Percentiles rank a stretch among this genome's conserved stretches.
phyloP scores from a whole-genome alignment of 1,140 invertebrate species.

The Drosophila nasuta region DNA sequence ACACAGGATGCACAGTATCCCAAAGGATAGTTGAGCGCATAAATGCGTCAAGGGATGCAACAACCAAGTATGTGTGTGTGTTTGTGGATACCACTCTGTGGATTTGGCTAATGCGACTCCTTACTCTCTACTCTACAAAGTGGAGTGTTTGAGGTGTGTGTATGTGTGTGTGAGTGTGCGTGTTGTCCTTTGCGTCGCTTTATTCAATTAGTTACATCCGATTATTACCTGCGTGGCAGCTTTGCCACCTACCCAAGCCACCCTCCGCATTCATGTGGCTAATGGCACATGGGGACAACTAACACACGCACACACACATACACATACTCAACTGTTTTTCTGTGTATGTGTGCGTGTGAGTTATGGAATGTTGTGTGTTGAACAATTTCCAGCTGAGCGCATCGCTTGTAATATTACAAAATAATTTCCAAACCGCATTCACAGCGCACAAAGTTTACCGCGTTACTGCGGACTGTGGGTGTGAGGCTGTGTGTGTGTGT shows the following conservation, averaged over 20 bases:
- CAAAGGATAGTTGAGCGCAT: constrained; percentile 17
- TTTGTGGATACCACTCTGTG: constrained; percentile 32
- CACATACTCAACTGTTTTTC: constrained; percentile 7
- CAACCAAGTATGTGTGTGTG: constrained; percentile 27
- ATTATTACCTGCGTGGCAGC: constrained; percentile 74
- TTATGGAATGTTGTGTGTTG: constrained; percentile 69
- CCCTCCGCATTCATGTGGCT: constrained; percentile 21
- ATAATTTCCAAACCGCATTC: constrained; percentile 76
- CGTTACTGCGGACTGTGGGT: background rate
- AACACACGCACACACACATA: constrained; percentile 15
- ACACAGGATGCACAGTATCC: constrained; percentile 19
- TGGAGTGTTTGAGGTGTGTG: constrained; percentile 8
- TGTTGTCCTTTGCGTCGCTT: constrained; percentile 69
- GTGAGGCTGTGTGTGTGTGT: background rate
- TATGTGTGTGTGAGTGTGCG: constrained; percentile 39
- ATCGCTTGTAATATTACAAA: constrained; percentile 77
- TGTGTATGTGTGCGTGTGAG: constrained; percentile 24
- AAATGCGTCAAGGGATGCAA: constrained; percentile 28
- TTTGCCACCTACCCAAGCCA: constrained; percentile 12
- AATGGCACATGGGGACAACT: constrained; percentile 53
- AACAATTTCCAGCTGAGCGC: constrained; percentile 78
- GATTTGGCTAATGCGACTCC: constrained; percentile 60
- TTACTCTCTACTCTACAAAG: background rate
- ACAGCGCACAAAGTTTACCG: constrained; percentile 44
- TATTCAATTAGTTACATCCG: constrained; percentile 82